Percentiles rank a stretch among this genome's conserved stretches.
Conservation (phyloP, 2,888 invertebrate genomes). For the Cepaea hortensis region DNA sequence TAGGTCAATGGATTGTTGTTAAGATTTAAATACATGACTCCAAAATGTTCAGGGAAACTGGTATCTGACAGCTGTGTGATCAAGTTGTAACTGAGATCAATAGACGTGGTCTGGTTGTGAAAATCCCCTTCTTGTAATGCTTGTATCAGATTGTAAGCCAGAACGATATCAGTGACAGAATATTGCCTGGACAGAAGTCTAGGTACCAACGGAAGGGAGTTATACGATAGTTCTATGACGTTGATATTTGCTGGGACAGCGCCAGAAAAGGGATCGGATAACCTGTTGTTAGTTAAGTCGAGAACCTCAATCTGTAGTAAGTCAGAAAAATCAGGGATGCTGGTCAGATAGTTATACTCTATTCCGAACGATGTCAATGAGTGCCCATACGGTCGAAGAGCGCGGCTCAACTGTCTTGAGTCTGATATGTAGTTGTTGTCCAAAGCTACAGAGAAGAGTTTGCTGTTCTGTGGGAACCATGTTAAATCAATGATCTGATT, state of each 20-base stretch:
- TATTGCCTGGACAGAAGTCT: neutral
- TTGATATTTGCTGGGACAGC: no score
- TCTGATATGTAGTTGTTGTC: neutral
- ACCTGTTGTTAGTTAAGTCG: no score
- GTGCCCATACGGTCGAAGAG: neutral
- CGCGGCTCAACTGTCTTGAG: neutral
- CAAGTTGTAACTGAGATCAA: neutral
- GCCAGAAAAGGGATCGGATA: no score
- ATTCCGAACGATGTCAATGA: neutral
- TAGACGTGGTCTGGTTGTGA: neutral
- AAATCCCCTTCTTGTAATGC: neutral
- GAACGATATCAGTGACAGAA: neutral
- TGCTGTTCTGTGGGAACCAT: neutral
- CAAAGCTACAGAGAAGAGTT: neutral
- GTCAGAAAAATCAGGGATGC: neutral
- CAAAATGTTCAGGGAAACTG: neutral
- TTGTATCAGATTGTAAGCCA: neutral
- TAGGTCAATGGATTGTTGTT: neutral
- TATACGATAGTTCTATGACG: no score
- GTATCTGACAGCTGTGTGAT: neutral
- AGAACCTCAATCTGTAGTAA: neutral
- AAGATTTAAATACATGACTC: neutral
- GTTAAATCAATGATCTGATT: neutral
- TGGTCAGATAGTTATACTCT: neutral
- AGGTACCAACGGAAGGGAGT: no score